Percentiles rank a stretch among this genome's conserved stretches.
These are phyloP conservation scores for Drosophila atroscutellata DNA, from an alignment of 2,888 invertebrate species.

Conservation along the genomic window DNA sequence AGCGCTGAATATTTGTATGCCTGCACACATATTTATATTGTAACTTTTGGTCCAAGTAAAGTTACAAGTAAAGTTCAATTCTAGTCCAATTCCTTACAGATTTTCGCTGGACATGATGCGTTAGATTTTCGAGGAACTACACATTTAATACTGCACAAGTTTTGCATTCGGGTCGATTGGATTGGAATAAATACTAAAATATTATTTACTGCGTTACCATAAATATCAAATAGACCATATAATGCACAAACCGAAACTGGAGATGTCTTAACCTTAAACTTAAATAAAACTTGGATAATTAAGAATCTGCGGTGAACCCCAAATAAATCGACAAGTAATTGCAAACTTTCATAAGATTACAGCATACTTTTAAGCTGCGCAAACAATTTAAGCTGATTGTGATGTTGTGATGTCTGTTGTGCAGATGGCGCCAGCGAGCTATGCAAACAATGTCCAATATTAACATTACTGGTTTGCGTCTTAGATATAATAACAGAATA, in stretches of 20 bases:
- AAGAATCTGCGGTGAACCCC: neutral
- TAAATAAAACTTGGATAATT: neutral
- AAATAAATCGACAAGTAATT: neutral
- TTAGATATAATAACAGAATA: conserved; percentile 3
- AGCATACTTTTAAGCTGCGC: conserved; percentile 42
- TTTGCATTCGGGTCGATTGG: neutral
- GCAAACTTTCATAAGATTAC: neutral
- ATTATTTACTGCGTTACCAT: neutral
- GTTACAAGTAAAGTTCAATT: too few species aligned
- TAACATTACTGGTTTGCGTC: conserved; percentile 34
- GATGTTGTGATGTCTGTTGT: rapidly evolving
- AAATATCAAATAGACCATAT: neutral
- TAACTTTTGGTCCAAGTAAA: neutral
- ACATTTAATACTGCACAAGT: too few species aligned
- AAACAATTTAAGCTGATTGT: conserved; percentile 13
- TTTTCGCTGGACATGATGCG: neutral
- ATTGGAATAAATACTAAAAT: neutral
- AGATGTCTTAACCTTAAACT: neutral
- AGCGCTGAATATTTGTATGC: neutral
- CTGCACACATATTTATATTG: neutral
- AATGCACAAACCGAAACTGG: neutral
- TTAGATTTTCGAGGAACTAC: neutral
- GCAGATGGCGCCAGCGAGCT: conserved; percentile 37
- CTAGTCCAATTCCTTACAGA: neutral
- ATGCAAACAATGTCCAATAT: neutral